Conservation (phyloP, 1,140 invertebrate species). For the Rhopalosiphum padi region DNA sequence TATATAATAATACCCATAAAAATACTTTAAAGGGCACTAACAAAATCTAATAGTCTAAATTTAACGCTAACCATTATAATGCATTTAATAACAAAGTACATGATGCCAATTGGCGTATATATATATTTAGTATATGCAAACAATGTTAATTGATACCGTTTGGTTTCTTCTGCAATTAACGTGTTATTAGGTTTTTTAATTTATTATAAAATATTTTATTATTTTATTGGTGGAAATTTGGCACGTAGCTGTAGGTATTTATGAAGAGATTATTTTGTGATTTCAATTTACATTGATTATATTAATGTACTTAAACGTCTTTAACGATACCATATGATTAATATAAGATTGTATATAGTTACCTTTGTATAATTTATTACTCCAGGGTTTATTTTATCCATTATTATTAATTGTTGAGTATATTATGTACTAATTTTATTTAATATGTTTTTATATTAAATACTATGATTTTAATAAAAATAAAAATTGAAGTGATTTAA, state of each 20-base stretch:
- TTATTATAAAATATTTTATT: background rate
- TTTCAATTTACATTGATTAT: background rate
- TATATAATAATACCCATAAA: too few relatives aligned
- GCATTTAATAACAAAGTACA: too few relatives aligned
- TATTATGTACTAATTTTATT: background rate
- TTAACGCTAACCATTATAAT: too few relatives aligned
- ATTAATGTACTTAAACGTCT: too few relatives aligned
- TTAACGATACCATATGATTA: too few relatives aligned
- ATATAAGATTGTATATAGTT: too few relatives aligned
- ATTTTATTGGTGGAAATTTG: background rate
- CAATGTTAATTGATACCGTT: too few relatives aligned
- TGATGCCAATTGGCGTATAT: too few relatives aligned
- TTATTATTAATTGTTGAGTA: background rate
- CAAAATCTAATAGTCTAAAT: too few relatives aligned
- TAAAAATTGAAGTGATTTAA: background rate
- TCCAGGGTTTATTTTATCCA: background rate
- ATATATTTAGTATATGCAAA: too few relatives aligned
- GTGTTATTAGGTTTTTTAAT: background rate
- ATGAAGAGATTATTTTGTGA: background rate
- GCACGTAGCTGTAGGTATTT: background rate
- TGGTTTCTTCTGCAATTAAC: too few relatives aligned
- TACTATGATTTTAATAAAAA: background rate
- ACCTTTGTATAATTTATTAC: background rate
- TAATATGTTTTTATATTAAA: background rate
- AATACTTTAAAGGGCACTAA: too few relatives aligned